phyloP scores from a whole-genome alignment of 1,140 invertebrate genomes.

The Trichonephila clavipes region DNA sequence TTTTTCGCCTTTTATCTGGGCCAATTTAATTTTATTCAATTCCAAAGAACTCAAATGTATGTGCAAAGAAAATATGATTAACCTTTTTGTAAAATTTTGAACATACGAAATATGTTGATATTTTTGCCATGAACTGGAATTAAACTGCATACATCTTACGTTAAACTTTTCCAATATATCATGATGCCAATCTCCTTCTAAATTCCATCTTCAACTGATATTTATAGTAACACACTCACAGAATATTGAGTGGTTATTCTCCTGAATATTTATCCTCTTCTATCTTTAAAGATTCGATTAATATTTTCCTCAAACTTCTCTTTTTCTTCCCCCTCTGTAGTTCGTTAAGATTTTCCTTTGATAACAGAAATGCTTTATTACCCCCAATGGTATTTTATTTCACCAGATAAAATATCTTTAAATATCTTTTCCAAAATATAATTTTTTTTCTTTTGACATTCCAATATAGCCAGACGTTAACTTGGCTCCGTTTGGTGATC shows the following conservation, averaged over 20 bases:
- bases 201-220: no score
- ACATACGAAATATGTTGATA: no score
- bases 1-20: no score
- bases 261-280: neutral
- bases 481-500: neutral
- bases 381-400: constrained; percentile 35
- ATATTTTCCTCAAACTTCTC: constrained; percentile 19
- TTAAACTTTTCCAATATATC: no score
- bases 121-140: no score
- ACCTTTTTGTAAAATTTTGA: no score
- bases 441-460: neutral
- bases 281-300: constrained; percentile 10
- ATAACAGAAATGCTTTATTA: constrained; percentile 38
- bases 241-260: neutral
- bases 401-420: constrained; percentile 49
- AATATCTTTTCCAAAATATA: constrained; percentile 15
- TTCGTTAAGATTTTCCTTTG: constrained; percentile 9
- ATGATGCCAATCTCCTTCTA: no score
- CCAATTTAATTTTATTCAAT: no score
- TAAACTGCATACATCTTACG: no score
- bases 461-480: constrained; percentile 15
- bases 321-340: neutral
- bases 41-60: no score
- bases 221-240: neutral
- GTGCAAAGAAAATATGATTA: no score